phyloP scores from a whole-genome alignment of 2,888 invertebrate species.

The Sesia apiformis region DNA sequence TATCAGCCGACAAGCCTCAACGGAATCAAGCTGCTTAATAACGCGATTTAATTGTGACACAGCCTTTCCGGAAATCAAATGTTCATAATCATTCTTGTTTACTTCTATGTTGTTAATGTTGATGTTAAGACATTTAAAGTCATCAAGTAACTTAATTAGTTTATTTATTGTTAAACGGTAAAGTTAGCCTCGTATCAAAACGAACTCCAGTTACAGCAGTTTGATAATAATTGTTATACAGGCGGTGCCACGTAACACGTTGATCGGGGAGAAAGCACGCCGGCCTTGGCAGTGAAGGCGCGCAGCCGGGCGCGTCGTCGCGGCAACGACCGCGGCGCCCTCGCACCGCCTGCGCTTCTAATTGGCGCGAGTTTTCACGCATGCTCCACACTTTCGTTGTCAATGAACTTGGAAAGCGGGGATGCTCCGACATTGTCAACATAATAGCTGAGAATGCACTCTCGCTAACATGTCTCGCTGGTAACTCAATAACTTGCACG shows the following conservation, averaged over 20 bases:
- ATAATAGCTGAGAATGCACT: slow-evolving; percentile 63
- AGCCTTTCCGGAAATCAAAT: background rate
- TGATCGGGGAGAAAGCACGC: slow-evolving; percentile 58
- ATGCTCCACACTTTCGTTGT: slow-evolving; percentile 68
- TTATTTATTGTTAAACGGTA: too few relatives aligned
- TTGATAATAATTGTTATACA: slow-evolving; percentile 35
- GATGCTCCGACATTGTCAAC: slow-evolving; percentile 67
- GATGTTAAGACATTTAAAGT: too few relatives aligned
- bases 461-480: slow-evolving; percentile 51
- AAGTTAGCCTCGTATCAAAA: slow-evolving; percentile 20
- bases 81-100: background rate
- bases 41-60: background rate
- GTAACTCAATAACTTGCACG: slow-evolving; percentile 18
- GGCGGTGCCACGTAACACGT: slow-evolving; percentile 45
- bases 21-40: background rate
- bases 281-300: slow-evolving; percentile 67
- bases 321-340: slow-evolving; percentile 15
- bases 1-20: slow-evolving; percentile 16
- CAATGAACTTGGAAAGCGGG: slow-evolving; percentile 73
- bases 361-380: slow-evolving; percentile 66
- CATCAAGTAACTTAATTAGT: too few relatives aligned
- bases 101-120: background rate
- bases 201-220: slow-evolving; percentile 52
- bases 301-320: slow-evolving; percentile 34
- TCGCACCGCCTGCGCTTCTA: slow-evolving; percentile 23